Evolutionary conservation across 2,797 vertebrate genomes (phyloP).

Genomic region (Parauchenoglanis punctatus): DNA sequence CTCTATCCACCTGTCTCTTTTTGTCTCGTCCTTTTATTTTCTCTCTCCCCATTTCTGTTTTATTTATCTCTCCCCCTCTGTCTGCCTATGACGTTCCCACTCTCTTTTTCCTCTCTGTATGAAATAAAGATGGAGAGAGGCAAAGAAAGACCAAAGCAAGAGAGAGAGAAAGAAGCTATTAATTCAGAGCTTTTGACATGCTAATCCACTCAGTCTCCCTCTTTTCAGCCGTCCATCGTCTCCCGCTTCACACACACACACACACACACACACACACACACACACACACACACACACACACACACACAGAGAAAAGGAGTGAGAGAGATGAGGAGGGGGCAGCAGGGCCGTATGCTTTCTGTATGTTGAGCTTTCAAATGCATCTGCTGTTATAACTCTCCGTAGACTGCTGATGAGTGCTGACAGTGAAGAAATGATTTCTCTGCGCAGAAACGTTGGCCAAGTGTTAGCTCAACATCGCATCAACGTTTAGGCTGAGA

Average conservation of each 20-base stretch:
- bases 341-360: slow-evolving; percentile 17
- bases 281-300: slow-evolving; percentile 5
- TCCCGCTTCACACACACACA: slow-evolving; percentile 34
- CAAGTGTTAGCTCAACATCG: slow-evolving; percentile 29
- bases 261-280: not conserved
- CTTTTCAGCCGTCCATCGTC: slow-evolving; percentile 48
- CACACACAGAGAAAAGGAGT: slow-evolving; percentile 5
- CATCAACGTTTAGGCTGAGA: slow-evolving; percentile 15
- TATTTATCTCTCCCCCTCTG: slow-evolving; percentile 44
- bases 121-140: slow-evolving; percentile 41
- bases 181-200: slow-evolving; percentile 53
- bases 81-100: slow-evolving; percentile 38
- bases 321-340: slow-evolving; percentile 17
- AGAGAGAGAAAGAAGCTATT: slow-evolving; percentile 41
- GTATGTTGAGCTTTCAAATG: slow-evolving; percentile 27
- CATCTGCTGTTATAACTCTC: slow-evolving; percentile 36
- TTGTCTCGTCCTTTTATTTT: slow-evolving; percentile 11
- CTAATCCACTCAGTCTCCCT: slow-evolving; percentile 47
- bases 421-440: slow-evolving; percentile 47
- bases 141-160: slow-evolving; percentile 40
- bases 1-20: slow-evolving; percentile 37
- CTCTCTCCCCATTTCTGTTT: slow-evolving; percentile 16
- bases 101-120: slow-evolving; percentile 37
- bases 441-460: slow-evolving; percentile 40
- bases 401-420: slow-evolving; percentile 47